phyloP scores from a whole-genome alignment of 2,888 invertebrate species.

The Nomada fucata region DNA sequence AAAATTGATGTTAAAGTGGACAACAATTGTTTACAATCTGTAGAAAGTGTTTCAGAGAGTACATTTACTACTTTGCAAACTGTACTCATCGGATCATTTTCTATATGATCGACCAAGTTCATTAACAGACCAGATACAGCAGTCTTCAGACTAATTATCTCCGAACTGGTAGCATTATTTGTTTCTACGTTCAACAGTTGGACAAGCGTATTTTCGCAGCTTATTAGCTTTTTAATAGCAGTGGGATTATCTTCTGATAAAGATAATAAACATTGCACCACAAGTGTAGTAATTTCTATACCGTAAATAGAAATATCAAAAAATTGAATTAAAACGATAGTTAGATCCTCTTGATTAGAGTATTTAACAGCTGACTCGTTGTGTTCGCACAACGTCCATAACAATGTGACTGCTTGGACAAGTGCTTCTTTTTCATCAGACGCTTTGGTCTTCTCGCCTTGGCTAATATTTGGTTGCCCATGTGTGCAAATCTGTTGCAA shows the following conservation, averaged over 20 bases:
- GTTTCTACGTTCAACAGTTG: slow-evolving; percentile 77
- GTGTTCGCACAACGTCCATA: slow-evolving; percentile 90
- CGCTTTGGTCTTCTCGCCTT: slow-evolving; percentile 50
- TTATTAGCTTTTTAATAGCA: slow-evolving; percentile 86
- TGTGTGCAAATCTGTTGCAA: no score
- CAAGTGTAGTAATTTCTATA: slow-evolving; percentile 85
- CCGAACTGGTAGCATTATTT: slow-evolving; percentile 84
- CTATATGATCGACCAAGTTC: slow-evolving; percentile 78
- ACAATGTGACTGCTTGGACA: slow-evolving; percentile 88
- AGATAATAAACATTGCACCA: slow-evolving; percentile 89
- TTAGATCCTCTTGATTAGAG: slow-evolving; percentile 87
- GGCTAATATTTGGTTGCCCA: slow-evolving; percentile 83
- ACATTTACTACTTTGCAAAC: slow-evolving; percentile 85
- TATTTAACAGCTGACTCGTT: slow-evolving; percentile 88
- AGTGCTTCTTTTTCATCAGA: slow-evolving; percentile 88
- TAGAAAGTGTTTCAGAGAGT: slow-evolving; percentile 85
- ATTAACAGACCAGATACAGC: slow-evolving; percentile 87
- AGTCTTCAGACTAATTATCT: slow-evolving; percentile 85
- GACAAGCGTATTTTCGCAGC: slow-evolving; percentile 82
- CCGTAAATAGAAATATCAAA: slow-evolving; percentile 87
- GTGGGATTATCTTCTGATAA: slow-evolving; percentile 89
- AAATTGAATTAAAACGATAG: slow-evolving; percentile 85
- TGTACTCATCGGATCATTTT: slow-evolving; percentile 65
- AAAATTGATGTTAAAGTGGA: slow-evolving; percentile 85
- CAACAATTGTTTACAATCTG: slow-evolving; percentile 86